phyloP scores from a whole-genome alignment of 2,113 vertebrate genomes.

The Penelope pileata region DNA sequence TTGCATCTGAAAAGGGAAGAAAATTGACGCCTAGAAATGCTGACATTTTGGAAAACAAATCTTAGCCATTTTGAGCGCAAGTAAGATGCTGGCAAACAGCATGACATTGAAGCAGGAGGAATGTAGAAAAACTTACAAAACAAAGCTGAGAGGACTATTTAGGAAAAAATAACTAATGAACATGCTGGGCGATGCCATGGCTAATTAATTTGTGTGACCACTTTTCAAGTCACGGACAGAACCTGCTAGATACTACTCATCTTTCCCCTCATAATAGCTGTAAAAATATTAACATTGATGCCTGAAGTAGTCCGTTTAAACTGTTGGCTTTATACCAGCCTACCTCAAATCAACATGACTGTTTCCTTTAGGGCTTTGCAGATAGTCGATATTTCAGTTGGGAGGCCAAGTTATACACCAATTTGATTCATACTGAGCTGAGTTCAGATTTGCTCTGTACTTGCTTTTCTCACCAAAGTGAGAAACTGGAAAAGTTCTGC shows the following conservation, averaged over 20 bases:
- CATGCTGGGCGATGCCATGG: neutral
- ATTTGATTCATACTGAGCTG: neutral
- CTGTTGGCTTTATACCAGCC: neutral
- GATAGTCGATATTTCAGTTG: neutral
- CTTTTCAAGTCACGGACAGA: neutral
- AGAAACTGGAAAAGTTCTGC: neutral
- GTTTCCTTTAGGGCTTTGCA: neutral
- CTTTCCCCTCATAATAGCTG: neutral
- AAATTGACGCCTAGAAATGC: constrained; percentile 58
- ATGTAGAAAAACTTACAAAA: constrained; percentile 29
- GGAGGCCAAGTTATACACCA: neutral
- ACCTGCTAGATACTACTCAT: neutral
- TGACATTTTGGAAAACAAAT: constrained; percentile 49
- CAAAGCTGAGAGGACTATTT: neutral
- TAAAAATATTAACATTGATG: neutral
- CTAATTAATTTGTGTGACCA: neutral
- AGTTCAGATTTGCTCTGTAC: neutral
- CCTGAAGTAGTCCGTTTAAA: neutral
- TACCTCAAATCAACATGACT: neutral
- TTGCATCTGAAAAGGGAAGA: neutral
- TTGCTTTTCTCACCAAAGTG: neutral
- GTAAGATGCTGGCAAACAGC: constrained; percentile 3
- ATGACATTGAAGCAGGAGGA: neutral
- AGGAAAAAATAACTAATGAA: constrained; percentile 2
- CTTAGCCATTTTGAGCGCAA: neutral